phyloP scores from a whole-genome alignment of 1,140 invertebrate genomes.

The Drosophila nikananu region DNA sequence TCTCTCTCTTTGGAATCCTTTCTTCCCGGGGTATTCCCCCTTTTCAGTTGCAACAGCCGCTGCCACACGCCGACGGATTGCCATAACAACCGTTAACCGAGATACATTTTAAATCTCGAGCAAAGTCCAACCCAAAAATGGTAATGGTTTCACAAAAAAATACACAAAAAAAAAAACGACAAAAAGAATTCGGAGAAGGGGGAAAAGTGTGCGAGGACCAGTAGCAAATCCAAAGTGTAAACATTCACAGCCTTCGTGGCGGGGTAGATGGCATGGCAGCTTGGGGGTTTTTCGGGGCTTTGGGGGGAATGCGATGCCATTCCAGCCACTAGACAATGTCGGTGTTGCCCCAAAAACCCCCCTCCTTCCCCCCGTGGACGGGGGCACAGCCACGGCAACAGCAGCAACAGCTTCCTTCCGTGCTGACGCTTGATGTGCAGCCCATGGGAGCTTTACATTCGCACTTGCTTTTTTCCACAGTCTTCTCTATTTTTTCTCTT shows the following conservation, averaged over 20 bases:
- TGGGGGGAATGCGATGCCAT: background rate
- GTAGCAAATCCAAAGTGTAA: slow-evolving; percentile 80
- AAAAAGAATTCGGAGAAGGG: background rate
- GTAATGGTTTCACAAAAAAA: slow-evolving; percentile 24
- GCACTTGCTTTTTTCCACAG: background rate
- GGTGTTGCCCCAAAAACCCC: slow-evolving; percentile 6
- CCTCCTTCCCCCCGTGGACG: background rate
- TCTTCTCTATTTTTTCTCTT: background rate
- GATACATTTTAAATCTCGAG: slow-evolving; percentile 71
- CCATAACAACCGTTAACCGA: slow-evolving; percentile 79
- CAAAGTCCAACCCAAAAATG: slow-evolving; percentile 35
- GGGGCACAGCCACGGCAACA: slow-evolving; percentile 21
- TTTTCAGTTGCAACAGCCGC: slow-evolving; percentile 61
- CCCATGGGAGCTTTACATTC: slow-evolving; percentile 32
- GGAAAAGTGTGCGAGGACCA: slow-evolving; percentile 58
- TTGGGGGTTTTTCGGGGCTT: too few species aligned
- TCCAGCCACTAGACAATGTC: slow-evolving; percentile 36
- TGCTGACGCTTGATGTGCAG: slow-evolving; percentile 80
- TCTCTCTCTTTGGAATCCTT: background rate
- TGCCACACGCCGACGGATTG: slow-evolving; percentile 57
- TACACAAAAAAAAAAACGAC: background rate
- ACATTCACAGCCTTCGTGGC: slow-evolving; percentile 76
- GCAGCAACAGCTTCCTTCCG: slow-evolving; percentile 77
- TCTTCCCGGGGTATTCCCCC: background rate
- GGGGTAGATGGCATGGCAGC: background rate